Evolutionary conservation across 2,113 vertebrate genomes (phyloP).

Genomic region (Cryptotis parvus): DNA sequence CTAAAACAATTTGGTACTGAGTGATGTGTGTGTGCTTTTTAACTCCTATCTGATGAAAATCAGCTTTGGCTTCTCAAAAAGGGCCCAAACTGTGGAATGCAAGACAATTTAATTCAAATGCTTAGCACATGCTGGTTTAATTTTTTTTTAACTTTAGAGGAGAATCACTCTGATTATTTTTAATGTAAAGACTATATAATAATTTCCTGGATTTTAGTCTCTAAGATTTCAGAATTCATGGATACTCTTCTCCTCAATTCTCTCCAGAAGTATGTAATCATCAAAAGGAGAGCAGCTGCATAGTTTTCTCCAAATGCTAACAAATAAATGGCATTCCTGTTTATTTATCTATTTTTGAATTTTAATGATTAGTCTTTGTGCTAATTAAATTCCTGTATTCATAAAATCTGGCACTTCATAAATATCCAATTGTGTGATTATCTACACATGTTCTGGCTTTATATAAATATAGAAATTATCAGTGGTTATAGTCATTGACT

Average conservation of each 20-base stretch:
- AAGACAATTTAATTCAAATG: conserved; percentile 76
- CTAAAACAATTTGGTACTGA: conserved; percentile 87
- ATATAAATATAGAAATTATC: conserved; percentile 74
- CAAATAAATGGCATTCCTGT: conserved; percentile 81
- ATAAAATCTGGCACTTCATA: conserved; percentile 80
- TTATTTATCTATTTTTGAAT: conserved; percentile 85
- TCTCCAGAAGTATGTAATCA: conserved; percentile 79
- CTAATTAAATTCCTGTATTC: conserved; percentile 74
- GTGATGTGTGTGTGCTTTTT: conserved; percentile 78
- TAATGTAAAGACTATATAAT: conserved; percentile 81
- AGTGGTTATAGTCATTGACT: conserved; percentile 70
- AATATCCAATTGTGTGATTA: conserved; percentile 82
- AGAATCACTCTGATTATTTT: conserved; percentile 83
- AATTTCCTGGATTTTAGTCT: conserved; percentile 83
- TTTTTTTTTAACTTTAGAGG: conserved; percentile 78
- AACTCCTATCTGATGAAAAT: conserved; percentile 80
- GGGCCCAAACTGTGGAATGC: conserved; percentile 67
- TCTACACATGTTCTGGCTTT: conserved; percentile 74
- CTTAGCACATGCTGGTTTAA: conserved; percentile 74
- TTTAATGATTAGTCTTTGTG: conserved; percentile 83
- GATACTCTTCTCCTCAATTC: conserved; percentile 82
- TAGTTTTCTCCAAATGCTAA: conserved; percentile 77
- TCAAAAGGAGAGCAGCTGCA: conserved; percentile 86
- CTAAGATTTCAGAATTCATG: conserved; percentile 83
- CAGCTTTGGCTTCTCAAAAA: conserved; percentile 61